Evolutionary conservation across 2,797 vertebrate species (phyloP).

Genomic region (Enoplosus armatus): DNA sequence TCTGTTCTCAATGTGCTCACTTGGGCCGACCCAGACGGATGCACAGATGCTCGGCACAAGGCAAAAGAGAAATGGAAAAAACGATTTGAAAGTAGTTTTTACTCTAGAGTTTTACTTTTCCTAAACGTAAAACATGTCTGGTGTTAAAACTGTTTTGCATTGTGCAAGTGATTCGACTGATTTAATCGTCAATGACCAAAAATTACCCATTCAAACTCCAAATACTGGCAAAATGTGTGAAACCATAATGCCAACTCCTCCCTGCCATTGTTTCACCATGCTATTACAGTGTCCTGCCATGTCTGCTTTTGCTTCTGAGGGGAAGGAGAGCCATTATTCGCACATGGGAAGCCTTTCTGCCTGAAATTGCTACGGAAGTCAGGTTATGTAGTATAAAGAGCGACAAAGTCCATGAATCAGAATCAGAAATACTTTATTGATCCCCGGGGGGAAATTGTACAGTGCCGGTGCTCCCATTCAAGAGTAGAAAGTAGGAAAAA

Average conservation of each 20-base stretch:
- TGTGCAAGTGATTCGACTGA: neutral
- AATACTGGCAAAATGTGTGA: neutral
- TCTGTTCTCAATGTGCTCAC: slow-evolving; percentile 25
- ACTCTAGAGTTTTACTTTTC: neutral
- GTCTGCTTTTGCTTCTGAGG: neutral
- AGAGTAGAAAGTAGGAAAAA: no score
- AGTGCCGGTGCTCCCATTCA: no score
- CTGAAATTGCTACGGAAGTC: no score
- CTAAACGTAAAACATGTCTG: neutral
- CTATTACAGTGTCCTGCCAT: no score
- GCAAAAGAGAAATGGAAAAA: slow-evolving; percentile 31
- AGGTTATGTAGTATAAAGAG: no score
- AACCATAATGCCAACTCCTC: neutral
- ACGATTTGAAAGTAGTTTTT: slow-evolving; percentile 6
- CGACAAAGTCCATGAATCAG: no score
- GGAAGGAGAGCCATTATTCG: no score
- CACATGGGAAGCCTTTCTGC: no score
- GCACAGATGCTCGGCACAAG: slow-evolving; percentile 32
- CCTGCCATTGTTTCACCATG: neutral
- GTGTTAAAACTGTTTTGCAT: neutral
- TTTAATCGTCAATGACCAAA: neutral
- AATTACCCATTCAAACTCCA: neutral
- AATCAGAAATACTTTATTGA: no score
- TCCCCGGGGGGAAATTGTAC: no score
- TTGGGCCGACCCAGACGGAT: slow-evolving; percentile 29